These are phyloP conservation scores for Dromas ardeola DNA, from an alignment of 2,113 vertebrate genomes.

Conservation along the genomic window DNA sequence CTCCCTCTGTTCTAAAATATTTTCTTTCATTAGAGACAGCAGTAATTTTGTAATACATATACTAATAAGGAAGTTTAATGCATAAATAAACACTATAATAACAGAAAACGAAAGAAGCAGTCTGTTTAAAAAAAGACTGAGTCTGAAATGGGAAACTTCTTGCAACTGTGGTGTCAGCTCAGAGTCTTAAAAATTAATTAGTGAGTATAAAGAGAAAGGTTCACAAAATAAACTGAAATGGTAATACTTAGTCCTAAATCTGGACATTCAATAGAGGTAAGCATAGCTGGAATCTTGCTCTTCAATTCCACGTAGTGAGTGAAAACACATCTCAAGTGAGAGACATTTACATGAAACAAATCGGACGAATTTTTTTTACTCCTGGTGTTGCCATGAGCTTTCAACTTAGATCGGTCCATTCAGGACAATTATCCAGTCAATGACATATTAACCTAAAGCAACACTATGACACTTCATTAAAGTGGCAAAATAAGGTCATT, in stretches of 20 bases:
- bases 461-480: background rate
- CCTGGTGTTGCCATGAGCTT: rapidly evolving
- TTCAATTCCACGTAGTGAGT: background rate
- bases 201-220: background rate
- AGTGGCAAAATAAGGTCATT: background rate
- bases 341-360: background rate
- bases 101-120: background rate
- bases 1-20: background rate
- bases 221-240: background rate
- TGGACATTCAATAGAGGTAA: background rate
- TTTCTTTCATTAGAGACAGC: background rate
- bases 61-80: background rate
- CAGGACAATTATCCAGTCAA: background rate
- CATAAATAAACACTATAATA: background rate
- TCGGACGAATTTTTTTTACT: background rate
- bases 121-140: background rate
- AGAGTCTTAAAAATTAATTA: background rate
- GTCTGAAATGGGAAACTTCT: background rate
- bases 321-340: background rate
- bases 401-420: background rate
- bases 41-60: background rate
- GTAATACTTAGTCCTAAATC: background rate
- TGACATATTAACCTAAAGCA: background rate
- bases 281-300: background rate
- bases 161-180: background rate